Conservation (phyloP, 2,113 vertebrate species). For the zebrafish (Danio rerio) region GRCz12tu NC_133197.1:9138501-9139000, state of each 20-base stretch:
- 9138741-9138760: neutral
- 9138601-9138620: slow-evolving; percentile 25
- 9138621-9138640: neutral
- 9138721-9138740: neutral
- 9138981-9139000: no score
- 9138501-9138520: neutral
- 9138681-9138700: neutral
- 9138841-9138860: neutral
- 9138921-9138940: no score
- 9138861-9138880: no score
- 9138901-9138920: no score
- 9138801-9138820: neutral
- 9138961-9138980: no score
- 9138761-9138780: neutral
- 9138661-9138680: neutral
- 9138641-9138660: neutral
- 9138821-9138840: neutral
- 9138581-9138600: slow-evolving; percentile 36
- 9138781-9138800: neutral
- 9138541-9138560: neutral
- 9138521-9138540: slow-evolving; percentile 68
- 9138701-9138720: neutral
- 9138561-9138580: slow-evolving; percentile 14
- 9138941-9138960: no score
- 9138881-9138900: no score